Conservation (phyloP, 2,797 vertebrate species). For the Gallinago nigripennis region DNA sequence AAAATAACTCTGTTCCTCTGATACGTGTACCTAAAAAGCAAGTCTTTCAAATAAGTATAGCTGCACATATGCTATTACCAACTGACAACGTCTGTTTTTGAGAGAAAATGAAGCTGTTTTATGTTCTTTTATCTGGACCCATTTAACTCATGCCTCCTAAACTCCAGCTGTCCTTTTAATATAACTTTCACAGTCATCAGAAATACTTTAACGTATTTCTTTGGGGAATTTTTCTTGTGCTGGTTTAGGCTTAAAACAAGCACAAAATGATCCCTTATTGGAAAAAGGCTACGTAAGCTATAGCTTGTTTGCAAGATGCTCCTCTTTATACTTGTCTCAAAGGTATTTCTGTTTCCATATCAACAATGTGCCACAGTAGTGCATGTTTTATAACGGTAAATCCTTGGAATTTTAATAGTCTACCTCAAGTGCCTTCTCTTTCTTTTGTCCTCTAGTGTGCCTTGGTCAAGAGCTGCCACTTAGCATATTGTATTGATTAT, state of each 20-base stretch:
- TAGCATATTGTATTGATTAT: slow-evolving; percentile 1
- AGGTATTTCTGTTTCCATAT: slow-evolving; percentile 37
- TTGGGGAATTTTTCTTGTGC: background rate
- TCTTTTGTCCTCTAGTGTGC: background rate
- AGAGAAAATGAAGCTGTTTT: background rate
- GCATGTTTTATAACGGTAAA: background rate
- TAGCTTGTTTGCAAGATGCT: background rate
- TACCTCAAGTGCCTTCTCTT: background rate
- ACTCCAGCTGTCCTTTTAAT: background rate
- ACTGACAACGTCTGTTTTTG: background rate
- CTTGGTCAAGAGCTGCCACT: background rate
- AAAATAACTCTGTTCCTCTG: background rate
- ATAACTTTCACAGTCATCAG: background rate
- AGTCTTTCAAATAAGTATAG: background rate
- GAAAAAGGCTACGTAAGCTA: background rate
- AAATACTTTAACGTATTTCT: background rate
- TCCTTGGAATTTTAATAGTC: slow-evolving; percentile 2
- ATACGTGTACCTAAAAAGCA: background rate
- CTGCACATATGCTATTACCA: background rate
- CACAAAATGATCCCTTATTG: background rate
- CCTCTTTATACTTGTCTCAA: background rate
- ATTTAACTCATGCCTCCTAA: background rate
- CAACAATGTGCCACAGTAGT: background rate
- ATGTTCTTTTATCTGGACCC: background rate
- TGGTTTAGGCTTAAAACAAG: background rate